phyloP scores from a whole-genome alignment of 2,797 vertebrate species.

The Tenualosa thibaudeaui region DNA sequence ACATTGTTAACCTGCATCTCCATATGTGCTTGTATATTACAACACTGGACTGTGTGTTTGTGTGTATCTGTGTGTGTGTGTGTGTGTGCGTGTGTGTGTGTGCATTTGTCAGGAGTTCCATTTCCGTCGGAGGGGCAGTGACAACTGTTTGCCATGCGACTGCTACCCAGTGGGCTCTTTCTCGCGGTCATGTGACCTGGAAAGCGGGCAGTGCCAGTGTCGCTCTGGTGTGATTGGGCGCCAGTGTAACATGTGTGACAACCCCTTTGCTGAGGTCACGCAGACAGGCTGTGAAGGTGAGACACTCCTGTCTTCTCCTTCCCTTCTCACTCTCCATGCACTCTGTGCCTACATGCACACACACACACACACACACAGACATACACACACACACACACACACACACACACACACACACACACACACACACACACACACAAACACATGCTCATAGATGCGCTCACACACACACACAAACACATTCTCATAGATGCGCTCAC shows the following conservation, averaged over 20 bases:
- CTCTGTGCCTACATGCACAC: background rate
- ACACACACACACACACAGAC: background rate
- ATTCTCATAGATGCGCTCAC: background rate
- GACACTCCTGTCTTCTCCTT: constrained; percentile 34
- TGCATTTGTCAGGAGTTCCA: constrained; percentile 87
- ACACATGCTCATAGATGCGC: background rate
- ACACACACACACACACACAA: background rate
- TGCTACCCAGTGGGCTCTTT: constrained; percentile 96
- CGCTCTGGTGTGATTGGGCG: constrained; percentile 92
- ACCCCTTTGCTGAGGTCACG: constrained; percentile 95
- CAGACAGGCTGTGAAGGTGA: constrained; percentile 91
- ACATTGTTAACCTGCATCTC: background rate
- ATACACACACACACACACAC: too few relatives aligned
- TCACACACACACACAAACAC: too few relatives aligned
- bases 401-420: too few relatives aligned
- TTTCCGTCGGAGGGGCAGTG: constrained; percentile 82
- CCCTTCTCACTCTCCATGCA: too few relatives aligned
- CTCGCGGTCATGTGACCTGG: constrained; percentile 88
- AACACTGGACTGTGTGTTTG: background rate
- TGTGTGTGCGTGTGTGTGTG: constrained; percentile 36
- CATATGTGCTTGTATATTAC: background rate
- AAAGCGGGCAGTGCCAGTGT: constrained; percentile 90
- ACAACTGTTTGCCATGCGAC: constrained; percentile 91
- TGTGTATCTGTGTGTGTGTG: constrained; percentile 14
- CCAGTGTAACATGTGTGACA: constrained; percentile 95